A percentile compares a stretch with the other conserved stretches of the same genome.
These are phyloP conservation scores for Hyphantria cunea DNA, from an alignment of 1,140 invertebrate species.

Conservation along the genomic window DNA sequence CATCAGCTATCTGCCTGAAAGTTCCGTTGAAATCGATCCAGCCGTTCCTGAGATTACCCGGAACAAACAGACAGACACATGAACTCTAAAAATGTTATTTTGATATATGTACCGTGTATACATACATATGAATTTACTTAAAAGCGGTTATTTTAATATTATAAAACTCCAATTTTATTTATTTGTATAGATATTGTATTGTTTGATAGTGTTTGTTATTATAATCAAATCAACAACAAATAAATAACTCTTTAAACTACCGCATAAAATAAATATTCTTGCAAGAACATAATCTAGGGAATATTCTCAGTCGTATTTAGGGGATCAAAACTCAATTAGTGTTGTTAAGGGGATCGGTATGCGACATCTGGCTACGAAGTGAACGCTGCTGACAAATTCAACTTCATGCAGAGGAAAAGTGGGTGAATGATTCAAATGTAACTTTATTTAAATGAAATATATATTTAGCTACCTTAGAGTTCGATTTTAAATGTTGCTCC, in stretches of 20 bases:
- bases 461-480: slow-evolving; percentile 1
- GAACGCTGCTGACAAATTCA: slow-evolving; percentile 21
- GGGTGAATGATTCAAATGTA: slow-evolving; percentile 27
- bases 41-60: too few species aligned
- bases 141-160: too few species aligned
- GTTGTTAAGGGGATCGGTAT: slow-evolving; percentile 29
- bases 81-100: too few species aligned
- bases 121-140: too few species aligned
- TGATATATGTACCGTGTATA: too few species aligned
- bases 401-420: slow-evolving; percentile 14
- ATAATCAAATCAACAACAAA: slow-evolving; percentile 19
- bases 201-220: too few species aligned
- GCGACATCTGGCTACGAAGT: slow-evolving; percentile 24
- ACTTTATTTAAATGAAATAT: slow-evolving; percentile 25
- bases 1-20: too few species aligned
- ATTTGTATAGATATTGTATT: too few species aligned
- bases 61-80: too few species aligned
- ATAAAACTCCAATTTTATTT: too few species aligned
- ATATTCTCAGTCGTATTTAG: slow-evolving; percentile 27
- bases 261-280: slow-evolving; percentile 18
- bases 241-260: background rate
- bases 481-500: background rate
- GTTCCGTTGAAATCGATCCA: too few species aligned
- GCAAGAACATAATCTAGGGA: slow-evolving; percentile 12
- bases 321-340: slow-evolving; percentile 31